These are phyloP conservation scores for Pyxicephalus adspersus DNA, from an alignment of 2,113 vertebrate species.

Conservation along the genomic window DNA sequence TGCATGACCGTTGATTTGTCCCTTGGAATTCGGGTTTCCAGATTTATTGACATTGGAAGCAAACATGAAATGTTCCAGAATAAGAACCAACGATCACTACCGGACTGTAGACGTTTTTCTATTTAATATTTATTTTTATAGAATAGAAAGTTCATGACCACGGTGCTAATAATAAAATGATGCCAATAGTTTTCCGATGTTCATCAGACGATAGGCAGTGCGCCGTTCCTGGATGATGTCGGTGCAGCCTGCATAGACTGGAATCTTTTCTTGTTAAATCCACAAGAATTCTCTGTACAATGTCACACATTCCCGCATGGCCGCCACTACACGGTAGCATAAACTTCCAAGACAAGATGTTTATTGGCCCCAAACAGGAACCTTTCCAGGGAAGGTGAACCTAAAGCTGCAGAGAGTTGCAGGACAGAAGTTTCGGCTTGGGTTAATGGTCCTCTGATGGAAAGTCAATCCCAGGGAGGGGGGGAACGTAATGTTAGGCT, in stretches of 20 bases:
- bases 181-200: too few species aligned
- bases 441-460: neutral
- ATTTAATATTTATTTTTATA: too few species aligned
- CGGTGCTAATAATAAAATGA: too few species aligned
- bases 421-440: too few species aligned
- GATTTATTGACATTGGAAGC: too few species aligned
- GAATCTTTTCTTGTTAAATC: conserved; percentile 11
- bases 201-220: too few species aligned
- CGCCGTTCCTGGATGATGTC: neutral
- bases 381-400: conserved; percentile 31
- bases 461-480: neutral
- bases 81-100: too few species aligned
- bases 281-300: conserved; percentile 5
- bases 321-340: conserved; percentile 7
- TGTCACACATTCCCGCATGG: conserved; percentile 10
- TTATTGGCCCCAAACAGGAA: conserved; percentile 9
- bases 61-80: too few species aligned
- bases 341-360: conserved; percentile 38
- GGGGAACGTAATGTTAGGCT: neutral
- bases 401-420: conserved; percentile 34
- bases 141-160: too few species aligned
- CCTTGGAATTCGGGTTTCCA: too few species aligned
- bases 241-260: neutral
- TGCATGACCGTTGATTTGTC: too few species aligned
- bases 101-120: too few species aligned